Base-by-base conservation (phyloP, 2,797 vertebrate species). In the Clarias pachynema region DNA sequence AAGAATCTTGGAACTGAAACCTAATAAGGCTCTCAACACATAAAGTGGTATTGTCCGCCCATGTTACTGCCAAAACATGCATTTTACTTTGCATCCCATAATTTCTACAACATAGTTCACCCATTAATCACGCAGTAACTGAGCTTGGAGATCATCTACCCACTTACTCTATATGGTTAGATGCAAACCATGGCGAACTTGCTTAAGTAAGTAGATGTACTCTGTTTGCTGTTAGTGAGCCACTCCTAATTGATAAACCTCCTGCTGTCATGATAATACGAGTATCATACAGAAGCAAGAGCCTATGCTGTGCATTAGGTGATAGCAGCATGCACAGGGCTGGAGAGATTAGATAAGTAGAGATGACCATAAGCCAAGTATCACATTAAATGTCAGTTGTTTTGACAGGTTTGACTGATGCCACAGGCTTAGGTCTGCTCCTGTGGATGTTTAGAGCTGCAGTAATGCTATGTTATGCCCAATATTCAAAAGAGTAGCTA, bases 131-230 rank as follows among this genome's bases (percentile, higher is more conserved):
- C 29, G 8, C 44, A 29, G 65, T 72, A 70, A 83, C 77, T n/a
- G 20, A 70, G 12, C 31, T 83, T 85, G 65, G 68, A 83, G 20
- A 78, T 53, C 57, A 56, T 77, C 16, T 73, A 22, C 31, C 56
- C 73, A 24, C 80, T 83, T 57, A 63, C 44, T 44, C 44, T 44
- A 44, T 44, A 73, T n/a, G 53, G 34, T 85, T 66, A 79, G 65
- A 79, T 82, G 49, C 26, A 68, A 60, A 49, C 62, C 29, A 37
- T 69, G 63, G 40, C 85, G 87, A 84, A 86, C 53, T 65, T 83
- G 85, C 85, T 88, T 86, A 88, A 88, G 83, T 87, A 89, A 91
- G 89, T 91, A 91, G 88, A 86, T 83, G 81, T 86, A 87, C 86
- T 86, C 81, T 75, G 70, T 90, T 88, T 89, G 90, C 88, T 88